phyloP scores from a whole-genome alignment of 2,888 invertebrate genomes.

The Brachyptera putata region DNA sequence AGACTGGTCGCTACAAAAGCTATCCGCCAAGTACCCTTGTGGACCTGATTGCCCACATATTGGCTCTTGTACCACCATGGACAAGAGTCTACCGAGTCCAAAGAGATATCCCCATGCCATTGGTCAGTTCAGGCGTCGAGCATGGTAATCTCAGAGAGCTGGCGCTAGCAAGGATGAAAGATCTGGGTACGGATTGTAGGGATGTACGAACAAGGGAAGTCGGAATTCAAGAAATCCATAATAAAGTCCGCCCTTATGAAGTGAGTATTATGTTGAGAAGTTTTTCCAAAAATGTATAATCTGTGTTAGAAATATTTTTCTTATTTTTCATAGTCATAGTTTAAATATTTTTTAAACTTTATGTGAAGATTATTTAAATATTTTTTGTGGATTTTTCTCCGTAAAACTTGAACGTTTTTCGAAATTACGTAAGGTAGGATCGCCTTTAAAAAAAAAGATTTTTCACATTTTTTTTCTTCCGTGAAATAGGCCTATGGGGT shows the following conservation, averaged over 20 bases:
- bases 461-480: no score
- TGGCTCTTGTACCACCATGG: constrained; percentile 97
- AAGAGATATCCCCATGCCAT: constrained; percentile 98
- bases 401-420: no score
- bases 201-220: constrained; percentile 98
- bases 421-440: no score
- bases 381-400: no score
- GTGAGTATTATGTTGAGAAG: constrained; percentile 35
- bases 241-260: constrained; percentile 88
- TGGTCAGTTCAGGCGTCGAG: constrained; percentile 97
- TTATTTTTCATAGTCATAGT: no score
- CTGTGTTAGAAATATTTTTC: no score
- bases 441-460: no score
- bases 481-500: no score
- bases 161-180: constrained; percentile 93
- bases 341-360: no score
- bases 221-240: constrained; percentile 98
- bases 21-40: constrained; percentile 92
- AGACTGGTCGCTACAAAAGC: constrained; percentile 92
- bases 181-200: constrained; percentile 89
- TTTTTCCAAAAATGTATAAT: no score
- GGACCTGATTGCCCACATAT: constrained; percentile 90
- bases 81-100: constrained; percentile 97
- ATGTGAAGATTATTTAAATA: no score
- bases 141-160: constrained; percentile 96